Percentiles rank a stretch among this genome's conserved stretches.
phyloP scores from a whole-genome alignment of 2,888 invertebrate species.

The Pachycephus smyrnensis region DNA sequence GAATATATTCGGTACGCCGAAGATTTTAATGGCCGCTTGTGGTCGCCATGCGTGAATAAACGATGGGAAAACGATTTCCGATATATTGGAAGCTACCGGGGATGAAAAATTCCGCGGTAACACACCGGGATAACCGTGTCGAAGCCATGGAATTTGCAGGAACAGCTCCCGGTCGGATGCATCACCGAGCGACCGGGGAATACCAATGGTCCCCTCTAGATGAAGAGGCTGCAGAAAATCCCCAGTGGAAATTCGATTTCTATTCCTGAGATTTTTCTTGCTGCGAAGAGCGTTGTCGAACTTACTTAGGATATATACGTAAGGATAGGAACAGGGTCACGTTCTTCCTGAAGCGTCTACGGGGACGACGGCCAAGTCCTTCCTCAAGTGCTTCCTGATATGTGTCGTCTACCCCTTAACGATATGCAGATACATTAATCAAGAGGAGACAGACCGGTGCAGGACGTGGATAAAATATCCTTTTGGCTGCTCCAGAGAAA shows the following conservation, averaged over 20 bases:
- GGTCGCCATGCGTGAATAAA: not conserved
- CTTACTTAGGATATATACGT: not conserved
- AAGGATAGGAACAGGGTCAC: not conserved
- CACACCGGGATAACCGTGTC: not conserved
- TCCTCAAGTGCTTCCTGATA: not conserved
- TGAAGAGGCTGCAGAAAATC: not conserved
- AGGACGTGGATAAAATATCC: constrained; percentile 17
- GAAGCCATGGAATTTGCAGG: not conserved
- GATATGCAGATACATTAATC: constrained; percentile 16
- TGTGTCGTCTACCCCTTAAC: not conserved
- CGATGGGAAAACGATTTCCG: not conserved
- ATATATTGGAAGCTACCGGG: not conserved
- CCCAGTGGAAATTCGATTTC: not conserved
- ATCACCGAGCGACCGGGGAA: not conserved
- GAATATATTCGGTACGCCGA: not conserved
- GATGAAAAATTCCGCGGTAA: not conserved
- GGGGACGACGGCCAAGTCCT: not conserved
- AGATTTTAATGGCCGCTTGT: not conserved
- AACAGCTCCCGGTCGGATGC: not conserved
- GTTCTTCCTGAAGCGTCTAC: not conserved
- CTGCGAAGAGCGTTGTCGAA: not conserved
- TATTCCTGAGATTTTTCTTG: not conserved
- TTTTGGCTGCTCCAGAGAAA: not conserved
- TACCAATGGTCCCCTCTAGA: not conserved
- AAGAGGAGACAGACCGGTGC: constrained; percentile 8